Base-by-base conservation (phyloP, 2,113 vertebrate species). In the Cepphus grylle region DNA sequence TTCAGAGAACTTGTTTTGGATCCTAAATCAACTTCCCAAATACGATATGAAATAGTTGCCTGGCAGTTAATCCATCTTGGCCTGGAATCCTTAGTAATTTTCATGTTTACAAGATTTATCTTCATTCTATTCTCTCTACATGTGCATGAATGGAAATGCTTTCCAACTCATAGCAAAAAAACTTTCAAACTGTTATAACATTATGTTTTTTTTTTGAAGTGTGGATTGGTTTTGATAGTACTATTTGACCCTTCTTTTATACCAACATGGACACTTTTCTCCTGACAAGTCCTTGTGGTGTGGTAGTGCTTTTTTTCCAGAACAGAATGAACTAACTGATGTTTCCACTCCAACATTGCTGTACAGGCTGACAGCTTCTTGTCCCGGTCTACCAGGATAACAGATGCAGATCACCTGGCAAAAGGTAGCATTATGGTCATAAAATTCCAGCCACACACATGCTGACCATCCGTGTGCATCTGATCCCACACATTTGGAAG, bases 31-130 rank as follows among this genome's bases (percentile, higher is more conserved):
- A 45, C 34, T 67, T 30, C 29, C 11, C 26, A 69, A 65, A 36
- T 26, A 21, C 0, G 3, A 30, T 7, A 38, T 1, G 1, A 56
- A 59, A 29, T 3, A 47, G 2, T 2, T 77, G 4, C 18, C 30
- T 26, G 40, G 52, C 12, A 73, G 21, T 58, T n/a, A 36, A 47
- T 25, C 14, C 6, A 40, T 13, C 16, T 50, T 20, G 36, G 26
- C 42, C 65, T 58, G n/a, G 32, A 58, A 78, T 12, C 42, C 34
- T 62, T 4, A 20, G 7, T 12, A 45, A 70, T 53, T 45, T 74
- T 58, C 14, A 53, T 8, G 36, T 77, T 92, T 72, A 30, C 27
- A 59, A 26, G 5, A 38, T 19, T 26, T 12, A n/a, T 34, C 11
- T 42, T 92, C 63, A 56, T 26, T 67, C 50, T 34, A 36, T 8